Evolutionary conservation across 2,113 vertebrate genomes (phyloP).

Genomic region (Pseudorasbora parva): DNA sequence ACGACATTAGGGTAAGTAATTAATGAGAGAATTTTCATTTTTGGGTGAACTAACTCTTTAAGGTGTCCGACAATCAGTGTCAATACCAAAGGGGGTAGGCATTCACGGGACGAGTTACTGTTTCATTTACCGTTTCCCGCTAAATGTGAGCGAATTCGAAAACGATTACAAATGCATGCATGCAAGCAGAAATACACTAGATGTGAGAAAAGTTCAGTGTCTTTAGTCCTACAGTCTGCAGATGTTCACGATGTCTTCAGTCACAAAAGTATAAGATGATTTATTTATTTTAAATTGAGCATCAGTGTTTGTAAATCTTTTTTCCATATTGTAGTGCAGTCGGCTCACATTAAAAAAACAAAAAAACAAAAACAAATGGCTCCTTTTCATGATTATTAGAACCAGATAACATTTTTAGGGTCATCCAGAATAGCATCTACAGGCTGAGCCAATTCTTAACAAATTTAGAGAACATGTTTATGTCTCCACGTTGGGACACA

Average conservation of each 20-base stretch:
- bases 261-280: not conserved
- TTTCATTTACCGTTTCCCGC: no score
- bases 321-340: not conserved
- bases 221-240: not conserved
- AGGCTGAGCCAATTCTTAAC: constrained; percentile 9
- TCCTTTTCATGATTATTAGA: constrained; percentile 42
- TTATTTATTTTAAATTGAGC: not conserved
- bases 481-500: constrained; percentile 33
- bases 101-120: no score
- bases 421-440: constrained; percentile 36
- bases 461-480: constrained; percentile 36
- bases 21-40: no score
- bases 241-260: not conserved
- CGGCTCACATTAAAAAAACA: constrained; percentile 29
- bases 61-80: not conserved
- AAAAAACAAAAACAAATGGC: constrained; percentile 38
- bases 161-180: no score
- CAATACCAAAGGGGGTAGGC: no score
- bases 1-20: no score
- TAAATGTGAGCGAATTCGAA: no score
- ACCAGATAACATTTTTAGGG: constrained; percentile 40
- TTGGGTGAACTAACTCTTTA: no score
- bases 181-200: not conserved
- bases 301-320: not conserved
- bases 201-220: not conserved